Percentiles rank a stretch among this genome's conserved stretches.
Conservation (phyloP, 2,797 vertebrate species). For the Paedocypris micromegethes region DNA sequence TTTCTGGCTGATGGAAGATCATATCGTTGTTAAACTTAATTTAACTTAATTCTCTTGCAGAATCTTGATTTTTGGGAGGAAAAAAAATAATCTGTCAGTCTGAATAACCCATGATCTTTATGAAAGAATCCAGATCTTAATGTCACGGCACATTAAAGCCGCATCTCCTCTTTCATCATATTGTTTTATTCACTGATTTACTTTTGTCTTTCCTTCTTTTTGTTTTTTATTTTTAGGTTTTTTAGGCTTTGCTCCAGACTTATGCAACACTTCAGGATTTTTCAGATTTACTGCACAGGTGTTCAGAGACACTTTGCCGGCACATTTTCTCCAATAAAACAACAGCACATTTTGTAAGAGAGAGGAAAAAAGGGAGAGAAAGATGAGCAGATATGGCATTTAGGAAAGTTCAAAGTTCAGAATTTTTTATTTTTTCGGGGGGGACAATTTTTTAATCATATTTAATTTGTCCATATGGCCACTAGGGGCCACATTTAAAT, state of each 20-base stretch:
- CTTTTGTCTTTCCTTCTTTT: slow-evolving; percentile 31
- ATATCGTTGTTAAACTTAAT: too few species aligned
- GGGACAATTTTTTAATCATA: too few species aligned
- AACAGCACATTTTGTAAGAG: slow-evolving; percentile 50
- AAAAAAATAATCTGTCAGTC: too few species aligned
- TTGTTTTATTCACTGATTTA: slow-evolving; percentile 16
- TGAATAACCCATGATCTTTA: too few species aligned
- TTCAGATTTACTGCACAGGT: slow-evolving; percentile 69
- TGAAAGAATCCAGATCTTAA: not conserved
- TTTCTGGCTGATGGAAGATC: too few species aligned
- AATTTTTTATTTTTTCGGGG: too few species aligned
- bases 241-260: slow-evolving; percentile 43
- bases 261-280: slow-evolving; percentile 54
- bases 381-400: slow-evolving; percentile 5
- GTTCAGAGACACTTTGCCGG: slow-evolving; percentile 54
- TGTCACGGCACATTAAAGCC: not conserved
- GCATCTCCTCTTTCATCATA: slow-evolving; percentile 12
- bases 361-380: slow-evolving; percentile 34
- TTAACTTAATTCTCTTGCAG: too few species aligned
- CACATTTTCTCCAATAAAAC: slow-evolving; percentile 57
- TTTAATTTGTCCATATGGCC: too few species aligned
- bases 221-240: slow-evolving; percentile 20
- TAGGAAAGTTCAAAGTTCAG: not conserved
- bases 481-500: too few species aligned
- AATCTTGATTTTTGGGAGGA: too few species aligned